Evolutionary conservation across 2,888 invertebrate genomes (phyloP).

Genomic region (Julus scanicus): DNA sequence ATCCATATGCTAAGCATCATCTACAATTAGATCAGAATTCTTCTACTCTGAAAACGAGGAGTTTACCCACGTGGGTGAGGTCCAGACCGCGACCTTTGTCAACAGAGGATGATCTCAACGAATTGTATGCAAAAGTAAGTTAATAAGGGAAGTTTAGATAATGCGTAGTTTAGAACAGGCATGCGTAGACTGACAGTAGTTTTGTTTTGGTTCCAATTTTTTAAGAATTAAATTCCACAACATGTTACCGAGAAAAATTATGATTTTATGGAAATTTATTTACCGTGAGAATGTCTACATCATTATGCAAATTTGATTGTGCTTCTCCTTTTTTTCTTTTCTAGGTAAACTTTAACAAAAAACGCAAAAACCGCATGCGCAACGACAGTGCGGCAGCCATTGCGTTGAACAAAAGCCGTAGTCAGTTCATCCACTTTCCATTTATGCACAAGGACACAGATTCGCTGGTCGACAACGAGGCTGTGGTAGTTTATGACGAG

Average conservation of each 20-base stretch:
- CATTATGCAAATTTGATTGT: too few species aligned
- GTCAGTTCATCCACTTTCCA: constrained; percentile 60
- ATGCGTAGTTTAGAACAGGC: too few species aligned
- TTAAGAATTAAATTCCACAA: too few species aligned
- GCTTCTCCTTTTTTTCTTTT: constrained; percentile 52
- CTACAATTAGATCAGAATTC: constrained; percentile 52
- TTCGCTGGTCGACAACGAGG: constrained; percentile 78
- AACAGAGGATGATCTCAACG: constrained; percentile 61
- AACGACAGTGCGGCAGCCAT: constrained; percentile 84
- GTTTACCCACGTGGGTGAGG: constrained; percentile 78
- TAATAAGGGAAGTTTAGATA: too few species aligned
- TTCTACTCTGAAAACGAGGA: constrained; percentile 72
- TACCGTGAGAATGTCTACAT: too few species aligned
- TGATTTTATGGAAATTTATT: too few species aligned
- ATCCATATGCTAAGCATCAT: constrained; percentile 22
- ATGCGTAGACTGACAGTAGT: too few species aligned
- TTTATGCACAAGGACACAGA: constrained; percentile 70
- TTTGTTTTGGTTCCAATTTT: too few species aligned
- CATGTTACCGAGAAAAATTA: too few species aligned
- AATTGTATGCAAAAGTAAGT: constrained; percentile 62
- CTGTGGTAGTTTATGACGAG: constrained; percentile 84
- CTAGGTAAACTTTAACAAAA: constrained; percentile 76
- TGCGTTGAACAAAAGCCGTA: constrained; percentile 79
- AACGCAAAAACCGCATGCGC: constrained; percentile 82
- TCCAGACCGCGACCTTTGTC: constrained; percentile 70